Base-by-base conservation (phyloP, 2,888 invertebrate genomes). In the Tortrix viridana region DNA sequence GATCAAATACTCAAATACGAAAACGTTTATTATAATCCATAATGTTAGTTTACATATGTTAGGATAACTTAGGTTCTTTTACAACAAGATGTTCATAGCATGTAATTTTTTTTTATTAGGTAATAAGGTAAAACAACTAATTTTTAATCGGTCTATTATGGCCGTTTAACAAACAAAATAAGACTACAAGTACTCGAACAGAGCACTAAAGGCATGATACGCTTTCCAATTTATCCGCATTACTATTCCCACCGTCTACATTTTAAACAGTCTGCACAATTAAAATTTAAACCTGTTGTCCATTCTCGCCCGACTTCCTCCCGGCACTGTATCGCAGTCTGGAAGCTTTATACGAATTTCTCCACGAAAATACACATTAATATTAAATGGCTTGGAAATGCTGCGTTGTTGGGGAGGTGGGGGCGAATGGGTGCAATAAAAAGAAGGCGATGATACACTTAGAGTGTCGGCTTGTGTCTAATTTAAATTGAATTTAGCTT, bases 311-410 rank as follows among this genome's bases (percentile, higher is more conserved):
- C 77, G 72, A 73, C 81, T 80, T 85, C 85, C 88, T 79, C 84
- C 74, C 74, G 74, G 76, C 74, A 74, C 82, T 86, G 88, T 89
- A 88, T 89, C 88, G 87, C 79, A 88, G 89, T 85, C 87, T 84
- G 82, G 85, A 56, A 80, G 89, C 88, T 89, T 89, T 88, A 85
- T 89, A 86, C 88, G 90, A 91, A 91, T 90, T 87, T 86, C 88
- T 89, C 88, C 87, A 88, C 90, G 91, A 91, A 92, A 92, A 92
- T 92, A 92, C 92, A 92, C 92, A 92, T 92, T 92, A 92, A 92
- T 92, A 92, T 92, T 92, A 92, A 92, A 92, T 92, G 92, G 92
- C 90, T 91, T 89, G 92, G 92, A 92, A 92, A 92, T 91, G 91
- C 89, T 89, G 86, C 87, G 89, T 89, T 81, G 87, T 83, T 82